Percentiles rank a stretch among this genome's conserved stretches.
Conservation (phyloP, 2,888 invertebrate genomes). For the Hesperia comma region DNA sequence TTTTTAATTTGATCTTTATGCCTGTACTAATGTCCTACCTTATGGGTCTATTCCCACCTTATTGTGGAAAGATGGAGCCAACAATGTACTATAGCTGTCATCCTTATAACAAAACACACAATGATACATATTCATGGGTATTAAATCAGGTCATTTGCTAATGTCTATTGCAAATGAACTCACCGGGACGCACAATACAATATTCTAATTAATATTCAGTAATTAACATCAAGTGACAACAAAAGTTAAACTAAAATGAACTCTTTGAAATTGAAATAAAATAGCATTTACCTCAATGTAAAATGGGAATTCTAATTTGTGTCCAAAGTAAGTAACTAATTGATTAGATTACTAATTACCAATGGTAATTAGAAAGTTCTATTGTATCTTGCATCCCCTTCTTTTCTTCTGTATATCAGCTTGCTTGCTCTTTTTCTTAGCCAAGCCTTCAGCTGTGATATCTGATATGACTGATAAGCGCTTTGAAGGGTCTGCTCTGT, state of each 20-base stretch:
- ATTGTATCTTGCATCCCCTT: constrained; percentile 78
- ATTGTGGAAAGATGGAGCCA: no score
- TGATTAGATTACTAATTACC: constrained; percentile 29
- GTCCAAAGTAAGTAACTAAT: constrained; percentile 30
- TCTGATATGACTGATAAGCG: constrained; percentile 77
- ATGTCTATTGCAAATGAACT: constrained; percentile 23
- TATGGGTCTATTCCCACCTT: no score
- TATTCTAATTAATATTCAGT: constrained; percentile 15
- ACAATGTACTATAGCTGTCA: background rate
- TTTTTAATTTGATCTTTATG: no score
- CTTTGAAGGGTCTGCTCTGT: constrained; percentile 63
- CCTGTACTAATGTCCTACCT: no score
- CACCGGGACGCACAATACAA: constrained; percentile 16
- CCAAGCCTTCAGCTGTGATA: constrained; percentile 74
- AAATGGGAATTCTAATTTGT: constrained; percentile 21
- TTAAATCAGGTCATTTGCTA: constrained; percentile 26
- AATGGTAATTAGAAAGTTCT: constrained; percentile 42
- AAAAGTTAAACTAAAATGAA: constrained; percentile 9
- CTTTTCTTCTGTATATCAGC: constrained; percentile 71
- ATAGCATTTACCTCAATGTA: constrained; percentile 7
- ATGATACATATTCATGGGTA: background rate
- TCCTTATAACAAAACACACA: background rate
- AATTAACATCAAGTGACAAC: constrained; percentile 1
- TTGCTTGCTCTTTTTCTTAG: constrained; percentile 74
- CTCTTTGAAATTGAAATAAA: constrained; percentile 17